Percentiles rank a stretch among this genome's conserved stretches.
Evolutionary conservation across 2,113 vertebrate genomes (phyloP).

Genomic region (Pardalotus punctatus): DNA sequence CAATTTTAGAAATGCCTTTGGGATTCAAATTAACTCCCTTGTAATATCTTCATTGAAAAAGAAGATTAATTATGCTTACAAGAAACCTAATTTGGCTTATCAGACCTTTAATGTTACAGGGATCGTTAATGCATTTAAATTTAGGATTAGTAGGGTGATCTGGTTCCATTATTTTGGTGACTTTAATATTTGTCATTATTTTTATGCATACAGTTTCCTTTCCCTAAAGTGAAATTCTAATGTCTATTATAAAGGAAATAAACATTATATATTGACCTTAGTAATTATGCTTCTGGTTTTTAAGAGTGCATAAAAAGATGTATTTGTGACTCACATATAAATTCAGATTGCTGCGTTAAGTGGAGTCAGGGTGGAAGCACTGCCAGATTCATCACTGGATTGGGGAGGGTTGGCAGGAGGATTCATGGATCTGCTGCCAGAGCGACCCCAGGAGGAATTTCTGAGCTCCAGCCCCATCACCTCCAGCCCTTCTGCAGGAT

Average conservation of each 20-base stretch:
- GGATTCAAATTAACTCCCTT: conserved; percentile 80
- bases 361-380: not conserved
- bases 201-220: conserved; percentile 74
- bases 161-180: conserved; percentile 73
- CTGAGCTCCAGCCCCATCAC: not conserved
- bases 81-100: conserved; percentile 85
- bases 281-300: conserved; percentile 78
- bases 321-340: conserved; percentile 66
- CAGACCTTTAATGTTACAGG: conserved; percentile 82
- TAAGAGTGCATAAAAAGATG: conserved; percentile 74
- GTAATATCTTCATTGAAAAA: conserved; percentile 83
- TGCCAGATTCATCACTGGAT: not conserved
- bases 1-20: conserved; percentile 81
- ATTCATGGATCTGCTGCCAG: accelerated
- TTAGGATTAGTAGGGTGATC: conserved; percentile 77
- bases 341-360: conserved; percentile 24
- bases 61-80: conserved; percentile 85
- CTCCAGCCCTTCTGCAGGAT: not conserved
- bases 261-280: conserved; percentile 81
- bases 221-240: conserved; percentile 77
- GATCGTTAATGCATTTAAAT: conserved; percentile 81
- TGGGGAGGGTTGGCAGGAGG: not conserved
- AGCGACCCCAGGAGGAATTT: not conserved
- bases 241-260: conserved; percentile 78
- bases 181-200: conserved; percentile 82